Base-by-base conservation (phyloP, 2,113 vertebrate species). In the Antigone vipio region DNA sequence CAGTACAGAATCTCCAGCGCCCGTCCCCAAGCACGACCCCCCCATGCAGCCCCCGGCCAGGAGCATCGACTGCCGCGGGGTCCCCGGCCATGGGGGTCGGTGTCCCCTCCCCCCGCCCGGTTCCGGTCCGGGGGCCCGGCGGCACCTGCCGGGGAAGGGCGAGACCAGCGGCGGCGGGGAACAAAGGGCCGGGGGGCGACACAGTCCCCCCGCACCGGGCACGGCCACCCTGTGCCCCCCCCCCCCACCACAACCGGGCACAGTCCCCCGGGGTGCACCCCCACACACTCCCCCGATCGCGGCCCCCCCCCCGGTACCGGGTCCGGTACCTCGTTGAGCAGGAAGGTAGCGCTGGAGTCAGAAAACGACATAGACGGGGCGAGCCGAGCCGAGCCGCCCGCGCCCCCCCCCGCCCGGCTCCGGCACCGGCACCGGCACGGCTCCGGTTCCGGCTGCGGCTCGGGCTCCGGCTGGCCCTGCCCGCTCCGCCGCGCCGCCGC, bases 341-440 rank as follows among this genome's bases (percentile, higher is more conserved):
- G 97, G 88, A 98, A 98, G 96, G 98, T 98, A 94, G 98, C 98
- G 97, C 98, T 98, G 97, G 98, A 98, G 91, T 98, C 97, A 97
- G 98, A 98, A 97, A 98, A 97, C 97, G 97, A 98, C 98, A 98
- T 98, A 98, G 97, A 98, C 96, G 89, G 92, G 88, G 92, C 92
- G 82, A 62, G 89, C 66, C 90, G 95, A 84, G 91, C 97, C 95
- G 95, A 77, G 64, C 74, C 78, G 69, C 66, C 87, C 77, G 62
- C 53, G 84, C 81, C 85, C 82, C 79, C 83, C 40, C 63, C 60
- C 52, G 42, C 63, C 40, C 67, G 58, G 49, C 82, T 76, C 68
- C 56, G 79, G 56, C 69, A 27, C 68, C 64, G 73, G 77, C 45
- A 53, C 68, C 64, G 73, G 77, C 52, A 55, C 27, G 53, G 53